These are phyloP conservation scores for Tautogolabrus adspersus DNA, from an alignment of 2,113 vertebrate genomes.

Conservation along the genomic window DNA sequence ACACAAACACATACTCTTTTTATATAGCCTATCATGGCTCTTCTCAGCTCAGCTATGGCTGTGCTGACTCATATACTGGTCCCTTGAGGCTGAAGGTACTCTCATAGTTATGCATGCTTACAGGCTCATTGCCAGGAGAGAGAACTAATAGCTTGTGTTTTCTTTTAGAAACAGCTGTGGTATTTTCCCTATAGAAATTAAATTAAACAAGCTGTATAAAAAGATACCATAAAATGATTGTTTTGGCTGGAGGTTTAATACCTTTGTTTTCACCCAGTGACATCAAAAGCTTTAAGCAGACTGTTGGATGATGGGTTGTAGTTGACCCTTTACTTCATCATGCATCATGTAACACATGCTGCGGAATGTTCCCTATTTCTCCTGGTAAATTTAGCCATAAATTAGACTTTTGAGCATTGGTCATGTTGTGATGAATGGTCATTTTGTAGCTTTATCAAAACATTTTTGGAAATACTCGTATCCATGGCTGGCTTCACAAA, in stretches of 20 bases:
- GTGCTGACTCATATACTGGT: conserved; percentile 75
- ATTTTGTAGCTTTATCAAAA: conserved; percentile 48
- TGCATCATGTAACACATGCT: conserved; percentile 56
- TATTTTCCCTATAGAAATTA: conserved; percentile 66
- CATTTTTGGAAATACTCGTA: conserved; percentile 65
- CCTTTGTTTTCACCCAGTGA: conserved; percentile 67
- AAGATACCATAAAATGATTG: conserved; percentile 59
- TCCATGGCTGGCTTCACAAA: conserved; percentile 54
- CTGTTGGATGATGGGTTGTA: conserved; percentile 49
- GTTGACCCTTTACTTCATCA: conserved; percentile 58
- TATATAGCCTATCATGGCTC: conserved; percentile 53
- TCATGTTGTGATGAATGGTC: conserved; percentile 60
- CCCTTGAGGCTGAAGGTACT: conserved; percentile 64
- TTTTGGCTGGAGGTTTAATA: conserved; percentile 48
- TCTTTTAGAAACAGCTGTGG: conserved; percentile 59
- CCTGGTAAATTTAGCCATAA: conserved; percentile 73
- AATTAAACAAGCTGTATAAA: conserved; percentile 59
- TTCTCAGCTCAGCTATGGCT: conserved; percentile 67
- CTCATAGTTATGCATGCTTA: conserved; percentile 69
- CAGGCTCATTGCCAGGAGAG: conserved; percentile 65
- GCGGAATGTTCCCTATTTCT: conserved; percentile 71
- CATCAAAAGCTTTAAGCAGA: conserved; percentile 47
- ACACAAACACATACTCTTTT: conserved; percentile 27
- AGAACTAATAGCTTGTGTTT: conserved; percentile 65
- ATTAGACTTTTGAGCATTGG: conserved; percentile 59